Evolutionary conservation across 2,113 vertebrate genomes (phyloP).

Genomic region (Laterallus jamaicensis): DNA sequence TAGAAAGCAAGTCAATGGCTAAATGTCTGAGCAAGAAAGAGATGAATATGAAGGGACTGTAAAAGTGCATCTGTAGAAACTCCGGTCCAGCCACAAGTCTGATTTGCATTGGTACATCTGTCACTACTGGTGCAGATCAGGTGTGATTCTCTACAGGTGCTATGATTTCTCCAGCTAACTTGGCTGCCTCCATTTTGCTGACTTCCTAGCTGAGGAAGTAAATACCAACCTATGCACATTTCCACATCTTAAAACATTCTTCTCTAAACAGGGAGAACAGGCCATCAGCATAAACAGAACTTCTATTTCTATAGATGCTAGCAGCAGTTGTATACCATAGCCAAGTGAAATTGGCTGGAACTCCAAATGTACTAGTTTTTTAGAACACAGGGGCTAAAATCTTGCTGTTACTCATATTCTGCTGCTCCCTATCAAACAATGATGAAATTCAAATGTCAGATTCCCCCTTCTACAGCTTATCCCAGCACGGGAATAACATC

Average conservation of each 20-base stretch:
- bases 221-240: not conserved
- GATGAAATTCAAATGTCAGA: slow-evolving; percentile 44
- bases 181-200: not conserved
- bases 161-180: not conserved
- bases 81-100: not conserved
- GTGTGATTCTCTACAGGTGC: not conserved
- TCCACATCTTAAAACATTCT: not conserved
- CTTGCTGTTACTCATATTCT: slow-evolving; percentile 17
- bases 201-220: not conserved
- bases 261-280: not conserved
- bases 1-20: not conserved
- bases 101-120: not conserved
- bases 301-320: not conserved
- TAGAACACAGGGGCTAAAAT: slow-evolving; percentile 36
- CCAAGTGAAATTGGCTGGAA: not conserved
- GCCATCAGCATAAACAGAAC: not conserved
- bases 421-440: not conserved
- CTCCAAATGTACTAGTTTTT: not conserved
- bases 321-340: not conserved
- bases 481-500: slow-evolving; percentile 48
- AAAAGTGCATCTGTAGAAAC: not conserved
- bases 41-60: not conserved
- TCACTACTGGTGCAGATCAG: not conserved
- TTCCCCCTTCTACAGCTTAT: slow-evolving; percentile 23
- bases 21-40: not conserved